These are phyloP conservation scores for Patiria pectinifera DNA, from an alignment of 53 echinoderm and acorn worm genomes.

Conservation along the genomic window DNA sequence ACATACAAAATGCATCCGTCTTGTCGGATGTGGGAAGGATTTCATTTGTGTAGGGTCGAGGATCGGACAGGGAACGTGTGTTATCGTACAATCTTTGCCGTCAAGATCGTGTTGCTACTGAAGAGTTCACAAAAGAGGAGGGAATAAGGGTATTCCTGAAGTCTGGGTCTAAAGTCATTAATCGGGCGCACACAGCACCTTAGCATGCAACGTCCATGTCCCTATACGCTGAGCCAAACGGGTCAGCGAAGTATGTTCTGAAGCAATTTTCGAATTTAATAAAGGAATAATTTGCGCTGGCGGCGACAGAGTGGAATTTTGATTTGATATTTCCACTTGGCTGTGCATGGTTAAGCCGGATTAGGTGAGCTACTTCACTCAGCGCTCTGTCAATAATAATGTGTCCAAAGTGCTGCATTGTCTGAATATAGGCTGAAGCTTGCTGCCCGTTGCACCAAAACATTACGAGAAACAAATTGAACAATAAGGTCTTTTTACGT, in stretches of 20 bases:
- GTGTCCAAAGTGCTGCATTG: too few relatives aligned
- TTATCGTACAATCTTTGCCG: not conserved
- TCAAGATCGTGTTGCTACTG: conserved; percentile 8
- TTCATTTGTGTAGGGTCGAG: not conserved
- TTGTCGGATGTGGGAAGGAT: not conserved
- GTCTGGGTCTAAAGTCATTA: not conserved
- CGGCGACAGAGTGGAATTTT: conserved; percentile 2
- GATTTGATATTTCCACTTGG: not conserved
- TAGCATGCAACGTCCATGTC: not conserved
- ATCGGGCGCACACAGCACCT: not conserved
- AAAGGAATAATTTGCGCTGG: conserved; percentile 12
- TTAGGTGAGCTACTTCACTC: not conserved
- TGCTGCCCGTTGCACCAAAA: too few relatives aligned
- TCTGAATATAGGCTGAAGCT: too few relatives aligned
- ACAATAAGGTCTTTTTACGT: too few relatives aligned
- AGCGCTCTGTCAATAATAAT: not conserved
- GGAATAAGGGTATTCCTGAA: not conserved
- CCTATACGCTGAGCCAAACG: not conserved
- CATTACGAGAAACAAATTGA: too few relatives aligned
- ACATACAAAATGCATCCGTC: not conserved
- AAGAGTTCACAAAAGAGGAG: not conserved
- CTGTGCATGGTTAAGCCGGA: not conserved
- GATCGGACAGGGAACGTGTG: not conserved
- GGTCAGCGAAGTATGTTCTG: not conserved
- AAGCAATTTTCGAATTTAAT: not conserved